Conservation (phyloP, 1,140 invertebrate genomes). For the Meteorus sp. region DNA sequence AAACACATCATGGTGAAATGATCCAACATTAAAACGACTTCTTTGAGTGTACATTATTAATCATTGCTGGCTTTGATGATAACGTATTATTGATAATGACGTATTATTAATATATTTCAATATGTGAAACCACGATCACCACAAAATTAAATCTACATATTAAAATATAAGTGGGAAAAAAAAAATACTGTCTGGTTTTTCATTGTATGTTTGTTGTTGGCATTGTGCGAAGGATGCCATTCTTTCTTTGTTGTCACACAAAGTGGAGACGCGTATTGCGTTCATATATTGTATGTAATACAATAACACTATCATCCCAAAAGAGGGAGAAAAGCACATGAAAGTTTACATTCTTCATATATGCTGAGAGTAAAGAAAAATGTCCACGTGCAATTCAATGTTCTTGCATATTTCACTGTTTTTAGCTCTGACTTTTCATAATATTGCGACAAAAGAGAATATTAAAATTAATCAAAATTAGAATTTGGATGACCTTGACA, state of each 20-base stretch:
- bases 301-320: constrained; percentile 19
- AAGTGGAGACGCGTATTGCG: not conserved
- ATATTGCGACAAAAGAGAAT: too few species aligned
- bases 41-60: not conserved
- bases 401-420: constrained; percentile 23
- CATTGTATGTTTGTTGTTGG: constrained; percentile 9
- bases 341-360: not conserved
- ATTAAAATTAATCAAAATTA: too few species aligned
- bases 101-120: not conserved
- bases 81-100: not conserved
- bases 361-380: too few species aligned
- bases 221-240: not conserved
- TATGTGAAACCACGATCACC: not conserved
- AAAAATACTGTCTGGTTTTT: constrained; percentile 26
- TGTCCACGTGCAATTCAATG: constrained; percentile 19
- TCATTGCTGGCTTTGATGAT: not conserved
- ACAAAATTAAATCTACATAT: not conserved
- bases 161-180: not conserved
- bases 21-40: too few species aligned
- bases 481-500: too few species aligned
- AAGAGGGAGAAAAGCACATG: not conserved
- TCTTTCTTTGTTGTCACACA: not conserved
- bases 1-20: too few species aligned
- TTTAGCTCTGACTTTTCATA: constrained; percentile 14
- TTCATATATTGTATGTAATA: constrained; percentile 10